Evolutionary conservation across 2,797 vertebrate species (phyloP).

Genomic region (Hoplostethus mediterraneus): DNA sequence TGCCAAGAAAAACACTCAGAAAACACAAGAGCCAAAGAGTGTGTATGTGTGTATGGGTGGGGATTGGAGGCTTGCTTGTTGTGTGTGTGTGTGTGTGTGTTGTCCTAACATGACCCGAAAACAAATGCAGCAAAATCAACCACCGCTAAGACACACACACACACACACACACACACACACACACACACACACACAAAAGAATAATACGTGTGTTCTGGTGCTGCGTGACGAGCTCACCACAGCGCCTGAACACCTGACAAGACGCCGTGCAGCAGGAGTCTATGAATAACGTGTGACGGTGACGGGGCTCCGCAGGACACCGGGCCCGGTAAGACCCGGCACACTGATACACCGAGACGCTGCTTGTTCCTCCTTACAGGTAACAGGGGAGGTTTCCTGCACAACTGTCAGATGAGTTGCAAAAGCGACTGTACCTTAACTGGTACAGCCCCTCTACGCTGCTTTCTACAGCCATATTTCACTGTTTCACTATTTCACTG

Average conservation of each 20-base stretch:
- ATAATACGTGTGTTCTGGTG: neutral
- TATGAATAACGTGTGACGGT: neutral
- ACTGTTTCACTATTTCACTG: neutral
- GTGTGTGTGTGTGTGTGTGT: too few relatives aligned
- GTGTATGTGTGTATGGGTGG: neutral
- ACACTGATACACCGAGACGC: too few relatives aligned
- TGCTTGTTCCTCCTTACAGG: neutral
- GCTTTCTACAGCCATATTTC: neutral
- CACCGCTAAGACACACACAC: neutral
- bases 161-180: conserved; percentile 7
- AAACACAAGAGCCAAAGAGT: too few relatives aligned
- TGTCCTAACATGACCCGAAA: neutral
- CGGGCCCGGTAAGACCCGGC: neutral
- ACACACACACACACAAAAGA: conserved; percentile 9
- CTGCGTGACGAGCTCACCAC: neutral
- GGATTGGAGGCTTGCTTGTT: neutral
- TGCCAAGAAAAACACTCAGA: neutral
- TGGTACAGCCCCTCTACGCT: neutral
- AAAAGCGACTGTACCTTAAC: neutral
- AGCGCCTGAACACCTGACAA: neutral
- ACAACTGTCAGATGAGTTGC: neutral
- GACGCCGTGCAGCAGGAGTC: neutral
- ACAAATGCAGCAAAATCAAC: neutral
- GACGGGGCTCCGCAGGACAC: neutral
- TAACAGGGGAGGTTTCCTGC: neutral